Base-by-base conservation (phyloP, 1,140 invertebrate genomes). In the Holcopasites calliopsidis region DNA sequence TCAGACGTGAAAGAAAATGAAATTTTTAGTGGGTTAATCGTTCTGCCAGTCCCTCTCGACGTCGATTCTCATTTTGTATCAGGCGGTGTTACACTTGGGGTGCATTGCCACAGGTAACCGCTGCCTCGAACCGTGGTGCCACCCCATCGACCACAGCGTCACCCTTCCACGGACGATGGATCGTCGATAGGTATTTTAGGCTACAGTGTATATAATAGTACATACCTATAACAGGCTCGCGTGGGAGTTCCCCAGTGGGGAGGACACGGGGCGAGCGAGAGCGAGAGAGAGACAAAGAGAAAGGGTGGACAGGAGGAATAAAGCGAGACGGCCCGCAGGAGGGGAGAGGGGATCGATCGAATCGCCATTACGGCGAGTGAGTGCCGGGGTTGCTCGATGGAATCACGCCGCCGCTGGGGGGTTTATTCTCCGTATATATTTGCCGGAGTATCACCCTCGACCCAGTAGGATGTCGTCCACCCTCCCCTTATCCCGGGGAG, bases 351-450 rank as follows among this genome's bases (percentile, higher is more conserved):
- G 86, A 88, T 91, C 87, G 87, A 90, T 91, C 85, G 88, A 86
- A 91, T 90, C 87, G 86, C 89, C 89, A 91, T 91, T 89, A 90
- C 86, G 84, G 77, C 76, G 86, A 88, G 87, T 85, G 88, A 87
- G 84, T 87, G 85, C 82, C 75, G 78, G 76, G 76, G 85, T 85
- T 83, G 85, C 88, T 86, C 85, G 88, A 91, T 91, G 87, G 89
- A 90, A 91, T 91, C 89, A 90, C 88, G 84, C 85, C 85, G 82
- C 86, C 87, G 85, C 85, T 84, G 80, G 85, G 86, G n/a, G 88
- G 84, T 89, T 89, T 91, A 89, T 90, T 89, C 87, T 84, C 80
- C 85, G 87, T 88, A 89, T 89, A 90, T 88, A 88, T 87, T 87
- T 88, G 85, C 86, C 79, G 79, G 83, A 86, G 86, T 88, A 88